These are phyloP conservation scores for Mnemiopsis leidyi DNA, from an alignment of 37 sponge, comb jelly and placozoan species.

Conservation along the genomic window DNA sequence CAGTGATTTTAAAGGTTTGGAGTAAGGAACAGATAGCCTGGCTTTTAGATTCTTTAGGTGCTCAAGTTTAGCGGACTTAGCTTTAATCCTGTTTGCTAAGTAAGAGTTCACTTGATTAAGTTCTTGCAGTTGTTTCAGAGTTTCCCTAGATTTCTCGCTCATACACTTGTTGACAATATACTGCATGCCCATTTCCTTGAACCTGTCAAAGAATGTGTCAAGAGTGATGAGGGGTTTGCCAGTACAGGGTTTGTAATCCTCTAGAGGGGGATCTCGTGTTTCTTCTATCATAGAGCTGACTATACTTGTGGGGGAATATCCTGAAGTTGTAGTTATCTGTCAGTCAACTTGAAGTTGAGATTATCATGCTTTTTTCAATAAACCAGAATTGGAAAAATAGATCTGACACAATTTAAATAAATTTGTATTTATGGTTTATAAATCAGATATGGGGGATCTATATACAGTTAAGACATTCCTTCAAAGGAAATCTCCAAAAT, in stretches of 20 bases:
- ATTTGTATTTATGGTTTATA: no score
- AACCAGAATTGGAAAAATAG: no score
- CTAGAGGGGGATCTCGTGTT: not conserved
- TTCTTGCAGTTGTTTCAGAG: constrained; percentile 25
- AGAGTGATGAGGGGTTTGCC: constrained; percentile 55
- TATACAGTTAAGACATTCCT: no score
- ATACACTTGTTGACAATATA: not conserved
- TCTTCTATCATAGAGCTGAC: constrained; percentile 32
- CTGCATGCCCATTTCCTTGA: constrained; percentile 64
- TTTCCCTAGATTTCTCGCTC: constrained; percentile 16
- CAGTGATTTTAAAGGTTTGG: not conserved
- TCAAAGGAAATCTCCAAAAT: no score
- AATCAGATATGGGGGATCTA: no score
- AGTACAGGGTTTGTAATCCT: constrained; percentile 43
- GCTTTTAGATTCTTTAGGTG: not conserved
- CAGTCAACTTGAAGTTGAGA: no score
- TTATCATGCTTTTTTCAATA: no score
- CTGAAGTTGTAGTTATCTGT: no score
- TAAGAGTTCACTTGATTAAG: constrained; percentile 12
- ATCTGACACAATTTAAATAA: no score
- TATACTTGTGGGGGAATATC: constrained; percentile 17
- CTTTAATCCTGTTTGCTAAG: constrained; percentile 34
- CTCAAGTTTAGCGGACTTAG: constrained; percentile 30
- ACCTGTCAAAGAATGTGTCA: constrained; percentile 26
- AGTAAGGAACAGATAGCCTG: constrained; percentile 3